Conservation (phyloP, 2,888 invertebrate species). For the Mimas tiliae region DNA sequence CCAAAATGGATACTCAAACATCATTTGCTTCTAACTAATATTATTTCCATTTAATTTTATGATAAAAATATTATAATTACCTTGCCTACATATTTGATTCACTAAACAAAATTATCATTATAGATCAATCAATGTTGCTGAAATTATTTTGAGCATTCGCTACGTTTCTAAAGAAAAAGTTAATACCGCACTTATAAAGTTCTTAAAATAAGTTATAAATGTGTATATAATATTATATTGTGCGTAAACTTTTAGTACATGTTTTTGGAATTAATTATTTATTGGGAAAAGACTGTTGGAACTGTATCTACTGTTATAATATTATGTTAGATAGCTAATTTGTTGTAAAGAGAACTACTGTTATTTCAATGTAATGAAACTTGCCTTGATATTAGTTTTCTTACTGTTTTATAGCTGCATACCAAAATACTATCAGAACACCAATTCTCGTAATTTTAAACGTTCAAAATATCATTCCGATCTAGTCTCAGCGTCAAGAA, state of each 20-base stretch:
- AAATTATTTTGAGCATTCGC: slow-evolving; percentile 2
- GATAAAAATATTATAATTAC: too few species aligned
- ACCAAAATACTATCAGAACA: neutral
- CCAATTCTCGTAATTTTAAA: too few species aligned
- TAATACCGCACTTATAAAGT: neutral
- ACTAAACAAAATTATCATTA: neutral
- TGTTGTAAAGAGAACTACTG: slow-evolving; percentile 1
- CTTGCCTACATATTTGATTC: too few species aligned
- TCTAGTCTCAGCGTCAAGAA: too few species aligned
- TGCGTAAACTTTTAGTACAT: slow-evolving; percentile 22
- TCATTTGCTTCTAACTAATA: too few species aligned
- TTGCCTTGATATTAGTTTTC: slow-evolving; percentile 15
- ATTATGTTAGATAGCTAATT: slow-evolving; percentile 19
- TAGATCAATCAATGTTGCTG: neutral
- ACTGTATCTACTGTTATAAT: slow-evolving; percentile 21
- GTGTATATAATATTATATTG: slow-evolving; percentile 6
- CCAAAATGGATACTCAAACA: too few species aligned
- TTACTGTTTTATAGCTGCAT: neutral
- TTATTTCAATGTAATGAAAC: slow-evolving; percentile 11
- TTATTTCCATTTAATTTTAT: too few species aligned
- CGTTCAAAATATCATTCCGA: too few species aligned
- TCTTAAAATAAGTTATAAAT: neutral
- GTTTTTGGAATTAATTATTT: slow-evolving; percentile 34
- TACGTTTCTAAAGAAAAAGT: neutral
- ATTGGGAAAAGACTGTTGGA: slow-evolving; percentile 44